Base-by-base conservation (phyloP, 2,888 invertebrate genomes). In the Adela reaumurella region DNA sequence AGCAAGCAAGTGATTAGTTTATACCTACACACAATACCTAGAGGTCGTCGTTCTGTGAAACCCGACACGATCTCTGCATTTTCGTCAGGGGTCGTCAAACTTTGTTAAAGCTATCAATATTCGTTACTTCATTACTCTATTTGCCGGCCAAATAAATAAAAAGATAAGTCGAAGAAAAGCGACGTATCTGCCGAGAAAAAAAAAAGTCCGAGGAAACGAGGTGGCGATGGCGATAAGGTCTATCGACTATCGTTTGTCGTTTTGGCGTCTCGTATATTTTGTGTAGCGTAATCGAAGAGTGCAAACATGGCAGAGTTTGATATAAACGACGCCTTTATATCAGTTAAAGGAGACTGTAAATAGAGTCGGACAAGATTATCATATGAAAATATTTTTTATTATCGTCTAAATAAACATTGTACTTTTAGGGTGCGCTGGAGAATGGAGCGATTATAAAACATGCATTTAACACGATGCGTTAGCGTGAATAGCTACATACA, bases 151-250 rank as follows among this genome's bases (percentile, higher is more conserved):
- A 69, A 72, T 65, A 73, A 69, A 69, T 29, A 20, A 24, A 61
- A 69, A 58, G 72, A 70, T 74, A 73, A 65, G 64, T 59, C 57
- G 64, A 68, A 70, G 70, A 70, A 65, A 70, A 61, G 65, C 65
- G 68, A 70, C 58, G 61, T 35, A 35, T 35, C 35, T 35, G 56
- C 55, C 52, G 50, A 61, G 60, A 68, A 68, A 67, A 70, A 67
- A 73, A 67, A 70, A 67, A n/a, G n/a, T n/a, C 72, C 63, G 54
- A 42, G 14, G 42, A 19, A 49, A 42, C 46, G 17, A 17, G 19
- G 5, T 17, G 46, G 19, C 41, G 35, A 45, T 17, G 46, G 19
- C 28, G 45, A 43, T 61, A 47, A 43, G 19, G 29, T 11, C 29
- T 24, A n/a, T n/a, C n/a, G n/a, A n/a, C n/a, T n/a, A n/a, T n/a